Conservation (phyloP, 2,113 vertebrate species). For the Halichoeres trimaculatus region DNA sequence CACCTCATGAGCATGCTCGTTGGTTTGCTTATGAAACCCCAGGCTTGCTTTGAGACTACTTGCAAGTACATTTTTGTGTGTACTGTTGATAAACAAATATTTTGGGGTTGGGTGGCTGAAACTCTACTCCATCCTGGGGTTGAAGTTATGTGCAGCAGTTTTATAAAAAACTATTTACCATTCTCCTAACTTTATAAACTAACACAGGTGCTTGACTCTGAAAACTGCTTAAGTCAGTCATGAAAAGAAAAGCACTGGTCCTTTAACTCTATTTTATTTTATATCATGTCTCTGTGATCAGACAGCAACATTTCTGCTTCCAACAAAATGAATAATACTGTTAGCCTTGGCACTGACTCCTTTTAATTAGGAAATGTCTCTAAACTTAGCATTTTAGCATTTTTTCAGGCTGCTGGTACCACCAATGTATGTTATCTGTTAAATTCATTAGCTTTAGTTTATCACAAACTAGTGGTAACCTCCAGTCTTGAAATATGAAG, state of each 20-base stretch:
- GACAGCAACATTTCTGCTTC: not conserved
- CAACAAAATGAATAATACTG: not conserved
- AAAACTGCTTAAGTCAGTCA: not conserved
- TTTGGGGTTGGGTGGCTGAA: slow-evolving; percentile 13
- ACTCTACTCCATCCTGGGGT: slow-evolving; percentile 13
- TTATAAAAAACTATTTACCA: not conserved
- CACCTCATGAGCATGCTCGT: slow-evolving; percentile 25
- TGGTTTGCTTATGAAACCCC: slow-evolving; percentile 45
- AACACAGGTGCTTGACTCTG: slow-evolving; percentile 6
- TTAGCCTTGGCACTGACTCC: no score
- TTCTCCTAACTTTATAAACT: slow-evolving; percentile 7
- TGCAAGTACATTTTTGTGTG: slow-evolving; percentile 25
- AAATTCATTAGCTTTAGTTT: no score
- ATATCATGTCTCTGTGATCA: not conserved
- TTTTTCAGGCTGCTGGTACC: no score
- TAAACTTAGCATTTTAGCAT: no score
- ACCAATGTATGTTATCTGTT: no score
- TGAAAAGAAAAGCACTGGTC: not conserved
- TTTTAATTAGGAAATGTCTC: no score
- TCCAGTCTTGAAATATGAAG: no score
- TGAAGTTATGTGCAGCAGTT: slow-evolving; percentile 4
- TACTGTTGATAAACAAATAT: slow-evolving; percentile 32
- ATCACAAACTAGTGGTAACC: no score
- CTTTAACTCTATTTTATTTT: not conserved
- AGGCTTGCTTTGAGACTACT: slow-evolving; percentile 34